These are phyloP conservation scores for Crotalus horridus DNA, from an alignment of 2,113 vertebrate species.

Conservation along the genomic window DNA sequence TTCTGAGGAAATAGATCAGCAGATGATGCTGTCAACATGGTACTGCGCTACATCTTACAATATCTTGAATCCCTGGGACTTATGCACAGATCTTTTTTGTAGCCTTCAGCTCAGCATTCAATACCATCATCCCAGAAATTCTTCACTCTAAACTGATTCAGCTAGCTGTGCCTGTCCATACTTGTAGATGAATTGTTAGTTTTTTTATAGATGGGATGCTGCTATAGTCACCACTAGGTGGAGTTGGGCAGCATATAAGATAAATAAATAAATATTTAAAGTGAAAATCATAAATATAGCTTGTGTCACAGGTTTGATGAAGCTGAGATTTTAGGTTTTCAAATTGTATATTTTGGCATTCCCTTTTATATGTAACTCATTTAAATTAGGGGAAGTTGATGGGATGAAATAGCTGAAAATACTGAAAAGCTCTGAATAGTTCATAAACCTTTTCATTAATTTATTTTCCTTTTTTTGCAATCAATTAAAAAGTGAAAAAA, in stretches of 20 bases:
- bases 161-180: no score
- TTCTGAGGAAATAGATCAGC: no score
- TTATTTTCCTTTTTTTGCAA: constrained; percentile 2
- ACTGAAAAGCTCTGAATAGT: neutral
- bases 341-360: neutral
- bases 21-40: no score
- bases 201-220: no score
- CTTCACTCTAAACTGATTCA: no score
- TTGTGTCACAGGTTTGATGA: neutral
- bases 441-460: neutral
- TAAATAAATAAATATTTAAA: neutral
- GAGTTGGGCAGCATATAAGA: neutral
- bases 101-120: no score
- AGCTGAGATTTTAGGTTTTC: constrained; percentile 1
- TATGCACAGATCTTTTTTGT: no score
- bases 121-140: no score
- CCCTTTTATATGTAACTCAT: accelerated
- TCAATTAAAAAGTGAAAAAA: neutral
- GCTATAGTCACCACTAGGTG: neutral
- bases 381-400: neutral
- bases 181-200: no score
- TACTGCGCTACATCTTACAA: no score
- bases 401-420: neutral
- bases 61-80: no score
- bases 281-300: neutral